Conservation (phyloP, 2,797 vertebrate genomes). For the Acropternis orthonyx region DNA sequence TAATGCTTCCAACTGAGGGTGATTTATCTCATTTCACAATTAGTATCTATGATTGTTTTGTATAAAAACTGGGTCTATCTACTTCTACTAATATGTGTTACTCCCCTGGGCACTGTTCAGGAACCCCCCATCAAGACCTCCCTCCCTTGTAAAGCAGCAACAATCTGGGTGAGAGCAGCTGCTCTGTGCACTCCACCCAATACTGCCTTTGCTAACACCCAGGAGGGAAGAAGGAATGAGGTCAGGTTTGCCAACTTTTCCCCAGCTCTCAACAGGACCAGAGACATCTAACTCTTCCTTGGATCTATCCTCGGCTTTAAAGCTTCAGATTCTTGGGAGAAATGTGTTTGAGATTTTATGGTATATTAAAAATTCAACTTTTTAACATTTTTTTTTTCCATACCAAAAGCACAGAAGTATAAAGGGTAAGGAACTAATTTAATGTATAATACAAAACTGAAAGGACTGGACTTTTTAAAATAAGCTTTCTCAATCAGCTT, state of each 20-base stretch:
- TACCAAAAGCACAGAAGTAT: neutral
- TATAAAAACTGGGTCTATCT: constrained; percentile 1
- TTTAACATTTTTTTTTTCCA: neutral
- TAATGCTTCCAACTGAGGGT: constrained; percentile 12
- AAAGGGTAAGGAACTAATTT: constrained; percentile 31
- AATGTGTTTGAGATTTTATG: neutral
- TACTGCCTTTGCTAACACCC: neutral
- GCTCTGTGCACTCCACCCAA: neutral
- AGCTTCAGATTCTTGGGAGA: neutral
- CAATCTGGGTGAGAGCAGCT: neutral
- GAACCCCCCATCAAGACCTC: neutral
- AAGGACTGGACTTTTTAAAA: neutral
- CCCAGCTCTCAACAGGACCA: neutral
- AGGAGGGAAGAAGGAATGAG: neutral
- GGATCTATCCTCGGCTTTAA: neutral
- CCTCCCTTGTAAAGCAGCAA: neutral
- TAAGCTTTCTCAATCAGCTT: constrained; percentile 36
- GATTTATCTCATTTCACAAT: constrained; percentile 37
- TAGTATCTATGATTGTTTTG: constrained; percentile 3
- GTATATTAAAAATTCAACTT: neutral
- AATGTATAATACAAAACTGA: constrained; percentile 5
- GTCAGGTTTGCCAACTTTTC: neutral
- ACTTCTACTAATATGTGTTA: neutral
- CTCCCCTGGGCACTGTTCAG: neutral
- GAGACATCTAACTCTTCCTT: neutral